A percentile compares a stretch with the other conserved stretches of the same genome.
Evolutionary conservation across 2,888 invertebrate genomes (phyloP).

Genomic region (Hypselothyrea guttata): DNA sequence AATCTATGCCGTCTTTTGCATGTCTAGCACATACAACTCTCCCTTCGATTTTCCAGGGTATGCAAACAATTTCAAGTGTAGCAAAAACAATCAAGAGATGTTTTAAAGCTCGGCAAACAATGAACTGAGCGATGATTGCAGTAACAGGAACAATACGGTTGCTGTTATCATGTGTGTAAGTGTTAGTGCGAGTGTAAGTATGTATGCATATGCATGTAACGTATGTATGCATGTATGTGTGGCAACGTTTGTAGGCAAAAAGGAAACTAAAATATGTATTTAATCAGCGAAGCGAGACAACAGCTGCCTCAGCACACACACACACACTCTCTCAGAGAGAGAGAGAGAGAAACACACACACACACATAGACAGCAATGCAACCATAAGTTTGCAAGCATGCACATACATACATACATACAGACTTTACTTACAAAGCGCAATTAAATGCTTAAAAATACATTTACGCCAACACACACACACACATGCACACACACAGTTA

Average conservation of each 20-base stretch:
- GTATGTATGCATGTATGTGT: slow-evolving; percentile 15
- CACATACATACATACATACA: slow-evolving; percentile 11
- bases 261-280: slow-evolving; percentile 43
- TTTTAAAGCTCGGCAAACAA: slow-evolving; percentile 22
- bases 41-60: not conserved
- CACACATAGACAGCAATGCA: slow-evolving; percentile 14
- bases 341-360: slow-evolving; percentile 3
- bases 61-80: not conserved
- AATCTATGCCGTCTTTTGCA: not conserved
- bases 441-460: slow-evolving; percentile 42
- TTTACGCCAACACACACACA: slow-evolving; percentile 17
- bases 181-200: not conserved
- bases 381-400: slow-evolving; percentile 4
- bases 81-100: slow-evolving; percentile 12
- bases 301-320: slow-evolving; percentile 47
- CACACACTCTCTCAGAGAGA: not conserved
- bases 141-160: slow-evolving; percentile 17
- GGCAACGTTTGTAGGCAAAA: slow-evolving; percentile 36
- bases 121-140: slow-evolving; percentile 9
- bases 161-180: slow-evolving; percentile 30
- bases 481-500: no score
- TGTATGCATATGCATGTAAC: not conserved
- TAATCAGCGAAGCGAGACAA: slow-evolving; percentile 58
- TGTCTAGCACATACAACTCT: no score
- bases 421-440: slow-evolving; percentile 21